These are phyloP conservation scores for Eidolon dupreanum DNA, from an alignment of 2,797 vertebrate species.

Conservation along the genomic window DNA sequence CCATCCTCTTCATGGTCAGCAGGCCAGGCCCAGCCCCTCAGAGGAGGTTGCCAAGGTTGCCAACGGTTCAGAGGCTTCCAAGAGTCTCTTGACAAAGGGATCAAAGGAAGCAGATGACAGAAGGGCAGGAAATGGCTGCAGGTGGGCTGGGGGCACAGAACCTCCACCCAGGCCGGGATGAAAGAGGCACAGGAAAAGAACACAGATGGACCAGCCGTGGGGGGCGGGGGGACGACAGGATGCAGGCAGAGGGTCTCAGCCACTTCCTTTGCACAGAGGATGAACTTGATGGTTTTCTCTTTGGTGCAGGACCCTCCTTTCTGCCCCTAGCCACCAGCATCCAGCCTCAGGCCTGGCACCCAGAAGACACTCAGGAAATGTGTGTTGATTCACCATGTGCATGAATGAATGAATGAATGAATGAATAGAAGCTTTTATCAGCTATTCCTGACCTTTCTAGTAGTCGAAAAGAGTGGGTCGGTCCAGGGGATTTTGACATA, in stretches of 20 bases:
- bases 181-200: constrained; percentile 42
- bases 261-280: background rate
- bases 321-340: background rate
- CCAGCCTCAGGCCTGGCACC: background rate
- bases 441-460: background rate
- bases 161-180: background rate
- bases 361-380: background rate
- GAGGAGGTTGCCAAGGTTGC: background rate
- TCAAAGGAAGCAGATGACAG: constrained; percentile 18
- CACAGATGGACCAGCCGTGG: background rate
- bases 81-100: background rate
- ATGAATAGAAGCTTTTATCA: background rate
- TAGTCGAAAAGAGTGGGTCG: background rate
- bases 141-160: background rate
- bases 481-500: background rate
- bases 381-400: background rate
- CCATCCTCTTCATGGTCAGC: background rate
- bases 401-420: background rate
- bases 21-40: background rate
- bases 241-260: background rate
- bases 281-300: background rate
- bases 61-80: background rate
- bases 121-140: constrained; percentile 1
- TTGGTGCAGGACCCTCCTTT: background rate
- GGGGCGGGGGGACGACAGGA: background rate